Conservation (phyloP, 1,140 invertebrate species). For the Drepana arcuata region DNA sequence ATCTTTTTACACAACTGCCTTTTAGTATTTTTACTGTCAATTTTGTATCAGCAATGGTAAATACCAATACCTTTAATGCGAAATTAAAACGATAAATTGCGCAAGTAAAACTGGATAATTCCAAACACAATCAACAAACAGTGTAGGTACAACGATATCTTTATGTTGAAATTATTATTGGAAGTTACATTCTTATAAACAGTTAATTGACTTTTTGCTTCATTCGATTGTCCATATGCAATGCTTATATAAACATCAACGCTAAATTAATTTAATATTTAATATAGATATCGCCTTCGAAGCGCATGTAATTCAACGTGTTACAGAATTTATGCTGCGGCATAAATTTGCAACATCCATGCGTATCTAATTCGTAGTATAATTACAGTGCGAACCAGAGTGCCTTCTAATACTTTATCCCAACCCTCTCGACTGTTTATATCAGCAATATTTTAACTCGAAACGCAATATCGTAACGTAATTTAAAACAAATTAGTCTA, state of each 20-base stretch:
- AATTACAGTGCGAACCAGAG: constrained; percentile 30
- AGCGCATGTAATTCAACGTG: background rate
- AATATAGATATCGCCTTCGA: background rate
- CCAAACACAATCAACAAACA: no score
- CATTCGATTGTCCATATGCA: background rate
- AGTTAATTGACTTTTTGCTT: background rate
- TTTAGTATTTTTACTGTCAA: background rate
- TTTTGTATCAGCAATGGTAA: no score
- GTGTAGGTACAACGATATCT: no score
- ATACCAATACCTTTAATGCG: no score
- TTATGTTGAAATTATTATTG: no score
- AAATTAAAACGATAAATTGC: no score
- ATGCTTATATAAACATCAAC: background rate
- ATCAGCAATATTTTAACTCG: constrained; percentile 57
- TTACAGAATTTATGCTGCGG: background rate
- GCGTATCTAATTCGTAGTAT: constrained; percentile 31
- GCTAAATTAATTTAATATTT: background rate
- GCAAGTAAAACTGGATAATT: no score
- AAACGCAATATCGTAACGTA: constrained; percentile 66
- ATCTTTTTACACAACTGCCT: background rate
- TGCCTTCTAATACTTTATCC: constrained; percentile 40
- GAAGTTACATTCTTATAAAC: background rate
- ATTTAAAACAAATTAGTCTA: constrained; percentile 68
- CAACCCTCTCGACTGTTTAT: constrained; percentile 54
- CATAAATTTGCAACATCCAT: constrained; percentile 9